Evolutionary conservation across 2,888 invertebrate species (phyloP), one percentile per base, ranked within the genome.

Genomic region (Globia sparganii): DNA sequence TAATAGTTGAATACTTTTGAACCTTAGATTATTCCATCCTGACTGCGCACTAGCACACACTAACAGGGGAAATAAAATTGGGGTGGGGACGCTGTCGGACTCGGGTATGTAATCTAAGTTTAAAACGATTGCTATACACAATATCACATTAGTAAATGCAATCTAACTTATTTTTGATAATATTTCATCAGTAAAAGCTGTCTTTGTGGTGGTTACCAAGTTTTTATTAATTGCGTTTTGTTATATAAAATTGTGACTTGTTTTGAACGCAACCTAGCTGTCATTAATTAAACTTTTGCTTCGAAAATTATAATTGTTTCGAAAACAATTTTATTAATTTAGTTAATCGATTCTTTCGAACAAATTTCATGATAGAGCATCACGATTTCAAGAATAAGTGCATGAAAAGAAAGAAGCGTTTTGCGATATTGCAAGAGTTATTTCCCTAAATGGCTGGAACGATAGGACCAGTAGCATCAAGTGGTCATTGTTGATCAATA

Each of bases 401-500:
- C 15, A 21, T 34, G n/a, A 53, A 40, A 56, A 84, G 25, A 62
- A 49, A 25, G 21, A 49, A n/a, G 15, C 0, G 40, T 65, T 58
- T 31, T 13, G 62, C 21, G 34, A 31, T 46, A 64, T 9, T n/a
- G 13, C 31, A 69, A 18, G 37, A 72, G 43, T 77, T 75, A 64
- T 71, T 74, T 62, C 25, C 31, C 46, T 43, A 65, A 82, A 88
- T 79, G 77, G 69, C 77, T 65, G 70, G 66, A 66, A 78, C 65
- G 46, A 68, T 76, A 77, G 72, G 72, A 77, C 69, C 86, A 81
- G 81, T 80, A 87, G 86, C 77, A 1, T 61, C 72, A 59, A 78
- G 37, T 70, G 76, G 31, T 74, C 56, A 67, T 77, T 83, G 78
- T 80, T 87, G 78, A 83, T n/a, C n/a, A n/a, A n/a, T 80, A 79